Evolutionary conservation across 2,113 vertebrate genomes (phyloP).

Genomic region (Hoplias malabaricus): DNA sequence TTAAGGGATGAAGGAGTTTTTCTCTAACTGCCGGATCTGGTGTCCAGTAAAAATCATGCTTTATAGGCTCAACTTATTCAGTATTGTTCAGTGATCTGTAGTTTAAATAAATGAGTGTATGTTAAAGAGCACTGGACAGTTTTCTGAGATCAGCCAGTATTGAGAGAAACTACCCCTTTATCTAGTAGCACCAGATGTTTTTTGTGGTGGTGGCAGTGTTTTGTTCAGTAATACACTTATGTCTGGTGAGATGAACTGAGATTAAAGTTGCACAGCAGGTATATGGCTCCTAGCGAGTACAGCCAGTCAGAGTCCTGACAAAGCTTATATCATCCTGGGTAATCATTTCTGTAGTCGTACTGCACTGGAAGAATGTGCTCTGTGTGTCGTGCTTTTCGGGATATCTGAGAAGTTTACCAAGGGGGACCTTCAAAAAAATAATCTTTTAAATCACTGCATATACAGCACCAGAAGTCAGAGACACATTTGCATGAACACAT

Average conservation of each 20-base stretch:
- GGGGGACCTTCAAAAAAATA: background rate
- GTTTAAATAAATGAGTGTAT: background rate
- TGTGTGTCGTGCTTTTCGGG: too few relatives aligned
- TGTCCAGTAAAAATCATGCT: background rate
- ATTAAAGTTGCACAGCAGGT: slow-evolving; percentile 45
- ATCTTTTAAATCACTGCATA: background rate
- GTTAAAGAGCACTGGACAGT: background rate
- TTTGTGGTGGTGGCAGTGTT: background rate
- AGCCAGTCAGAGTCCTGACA: slow-evolving; percentile 44
- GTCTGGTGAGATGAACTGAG: slow-evolving; percentile 10
- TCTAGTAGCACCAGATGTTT: background rate
- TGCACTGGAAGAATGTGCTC: background rate
- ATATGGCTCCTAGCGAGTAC: slow-evolving; percentile 42
- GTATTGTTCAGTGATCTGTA: background rate
- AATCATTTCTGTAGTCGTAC: slow-evolving; percentile 46
- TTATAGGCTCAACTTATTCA: background rate
- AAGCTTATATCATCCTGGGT: slow-evolving; percentile 45
- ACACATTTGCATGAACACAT: too few relatives aligned
- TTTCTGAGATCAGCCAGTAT: background rate
- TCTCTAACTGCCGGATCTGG: background rate
- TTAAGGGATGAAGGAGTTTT: slow-evolving; percentile 33
- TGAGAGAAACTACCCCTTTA: background rate
- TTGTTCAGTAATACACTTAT: background rate
- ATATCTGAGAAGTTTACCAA: background rate
- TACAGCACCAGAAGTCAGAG: too few relatives aligned